Evolutionary conservation across 1,140 invertebrate genomes (phyloP), one percentile per base, ranked within the genome.

Genomic region (Drosophila ficusphila): DNA sequence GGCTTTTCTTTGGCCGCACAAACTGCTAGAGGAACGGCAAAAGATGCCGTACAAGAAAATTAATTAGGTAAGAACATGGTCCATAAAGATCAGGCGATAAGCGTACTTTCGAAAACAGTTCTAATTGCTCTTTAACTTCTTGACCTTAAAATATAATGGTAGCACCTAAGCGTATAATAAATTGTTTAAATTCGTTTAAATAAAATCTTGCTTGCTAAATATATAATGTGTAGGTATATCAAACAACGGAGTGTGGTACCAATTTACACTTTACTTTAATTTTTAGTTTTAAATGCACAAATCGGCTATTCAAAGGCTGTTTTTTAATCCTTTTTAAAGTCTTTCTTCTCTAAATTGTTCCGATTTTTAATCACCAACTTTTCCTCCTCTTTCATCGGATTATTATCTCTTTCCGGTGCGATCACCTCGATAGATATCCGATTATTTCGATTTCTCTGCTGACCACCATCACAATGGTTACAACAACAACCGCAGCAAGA

Each of bases 1-100:
- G 18, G 18, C 25, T 49, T 48, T 38, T 38, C 54, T 9, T 34
- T 54, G 9, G 4, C 7, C 7, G 12, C 3, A 6, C 16, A 25
- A 52, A 36, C 56, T 18, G 14, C 27, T 44, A 27, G 8, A 14
- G 14, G 9, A 8, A 11, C 23, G 14, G 33, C 6, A 16, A 36
- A 57, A 56, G 16, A 29, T n/a, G 46, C 29, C n/a, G 14, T 6
- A n/a, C 4, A 21, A 11, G 16, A 25, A 49, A 57, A 18, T 34
- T 51, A 34, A 53, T 52, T 57, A 52, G 53, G 7, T 51, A 4
- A 29, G 23, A 49, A 19, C 11, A 19, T 0, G 3, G 47, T 7
- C 14, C 6, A 27, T 2, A 46, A 27, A 16, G 23, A 46, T 46
- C 11, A 4, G 18, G 9, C n/a, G 14, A 38, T 23, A 23, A 23